Evolutionary conservation across 2,888 invertebrate genomes (phyloP).

Genomic region (Limenitis arthemis): DNA sequence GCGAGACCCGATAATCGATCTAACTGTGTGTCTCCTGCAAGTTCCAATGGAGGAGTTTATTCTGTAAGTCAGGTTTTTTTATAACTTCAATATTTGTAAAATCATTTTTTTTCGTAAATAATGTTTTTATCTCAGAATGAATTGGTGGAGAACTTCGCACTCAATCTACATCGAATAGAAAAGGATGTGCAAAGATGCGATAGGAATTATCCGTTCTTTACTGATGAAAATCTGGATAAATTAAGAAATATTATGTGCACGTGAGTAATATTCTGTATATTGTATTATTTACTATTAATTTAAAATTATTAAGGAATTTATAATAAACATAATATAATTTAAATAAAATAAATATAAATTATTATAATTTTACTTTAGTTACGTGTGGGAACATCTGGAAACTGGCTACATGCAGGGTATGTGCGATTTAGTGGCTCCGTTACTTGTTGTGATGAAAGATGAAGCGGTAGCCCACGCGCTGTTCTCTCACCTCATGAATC

Average conservation of each 20-base stretch:
- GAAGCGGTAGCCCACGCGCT: conserved; percentile 93
- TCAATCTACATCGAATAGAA: conserved; percentile 95
- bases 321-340: too few relatives aligned
- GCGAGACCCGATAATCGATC: conserved; percentile 65
- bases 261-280: conserved; percentile 63
- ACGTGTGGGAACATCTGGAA: conserved; percentile 96
- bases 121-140: conserved; percentile 77
- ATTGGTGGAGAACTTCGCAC: conserved; percentile 85
- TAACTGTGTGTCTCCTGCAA: conserved; percentile 87
- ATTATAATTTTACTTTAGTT: conserved; percentile 70
- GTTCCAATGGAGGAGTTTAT: conserved; percentile 93
- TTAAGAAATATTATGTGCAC: conserved; percentile 96
- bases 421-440: conserved; percentile 95
- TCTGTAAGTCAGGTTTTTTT: conserved; percentile 68
- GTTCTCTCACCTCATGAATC: conserved; percentile 91
- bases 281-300: too few relatives aligned
- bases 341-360: too few relatives aligned
- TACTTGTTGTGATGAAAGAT: conserved; percentile 93
- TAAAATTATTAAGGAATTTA: too few relatives aligned
- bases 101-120: background rate
- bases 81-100: conserved; percentile 18
- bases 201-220: conserved; percentile 94
- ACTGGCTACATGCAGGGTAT: conserved; percentile 98
- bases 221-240: conserved; percentile 90
- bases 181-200: conserved; percentile 98